phyloP scores from a whole-genome alignment of 2,113 vertebrate species.

The Proterorhinus semilunaris region DNA sequence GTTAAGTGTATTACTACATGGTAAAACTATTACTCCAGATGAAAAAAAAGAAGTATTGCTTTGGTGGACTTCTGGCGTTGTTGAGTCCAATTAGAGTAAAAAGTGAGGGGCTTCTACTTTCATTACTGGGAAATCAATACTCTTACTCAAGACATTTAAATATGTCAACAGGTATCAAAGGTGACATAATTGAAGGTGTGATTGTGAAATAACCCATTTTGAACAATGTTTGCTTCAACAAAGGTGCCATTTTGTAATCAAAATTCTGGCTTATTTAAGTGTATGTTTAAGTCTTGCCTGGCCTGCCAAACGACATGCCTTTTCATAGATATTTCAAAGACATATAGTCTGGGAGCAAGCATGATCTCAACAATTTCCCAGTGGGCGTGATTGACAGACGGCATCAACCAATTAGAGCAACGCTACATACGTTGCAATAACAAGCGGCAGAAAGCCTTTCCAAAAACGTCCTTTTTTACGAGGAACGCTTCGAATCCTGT shows the following conservation, averaged over 20 bases:
- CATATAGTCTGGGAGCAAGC: too few species aligned
- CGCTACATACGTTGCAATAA: too few species aligned
- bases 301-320: too few species aligned
- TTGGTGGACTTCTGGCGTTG: neutral
- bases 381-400: too few species aligned
- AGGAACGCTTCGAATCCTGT: too few species aligned
- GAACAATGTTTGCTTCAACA: neutral
- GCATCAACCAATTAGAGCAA: too few species aligned
- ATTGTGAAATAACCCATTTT: neutral
- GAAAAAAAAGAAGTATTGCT: neutral
- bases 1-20: neutral
- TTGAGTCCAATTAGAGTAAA: constrained; percentile 4
- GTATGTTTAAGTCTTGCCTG: too few species aligned
- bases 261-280: too few species aligned
- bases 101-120: neutral
- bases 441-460: too few species aligned
- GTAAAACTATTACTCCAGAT: neutral
- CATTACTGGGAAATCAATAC: constrained; percentile 3
- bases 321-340: too few species aligned
- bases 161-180: neutral
- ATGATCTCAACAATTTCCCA: too few species aligned
- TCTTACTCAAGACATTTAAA: neutral
- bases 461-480: too few species aligned
- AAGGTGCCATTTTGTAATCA: neutral
- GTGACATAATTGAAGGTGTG: neutral